phyloP scores from a whole-genome alignment of 2,888 invertebrate species.

The Nomada goodeniana region DNA sequence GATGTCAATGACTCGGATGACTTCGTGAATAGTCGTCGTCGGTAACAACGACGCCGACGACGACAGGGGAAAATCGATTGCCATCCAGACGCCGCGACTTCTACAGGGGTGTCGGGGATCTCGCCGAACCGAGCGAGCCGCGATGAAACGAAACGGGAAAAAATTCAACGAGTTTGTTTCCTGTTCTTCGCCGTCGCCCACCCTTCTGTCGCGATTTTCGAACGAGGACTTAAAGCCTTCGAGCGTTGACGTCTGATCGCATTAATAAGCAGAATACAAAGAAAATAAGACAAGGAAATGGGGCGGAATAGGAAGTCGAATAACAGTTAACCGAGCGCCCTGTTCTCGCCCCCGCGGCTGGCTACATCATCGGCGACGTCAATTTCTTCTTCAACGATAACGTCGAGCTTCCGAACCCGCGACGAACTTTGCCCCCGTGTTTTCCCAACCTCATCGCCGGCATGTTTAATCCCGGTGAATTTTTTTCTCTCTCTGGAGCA shows the following conservation, averaged over 20 bases:
- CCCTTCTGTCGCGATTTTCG: neutral
- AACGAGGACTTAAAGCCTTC: slow-evolving; percentile 46
- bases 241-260: slow-evolving; percentile 43
- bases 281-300: neutral
- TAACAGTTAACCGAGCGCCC: slow-evolving; percentile 32
- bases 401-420: neutral
- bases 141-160: slow-evolving; percentile 53
- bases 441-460: neutral
- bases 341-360: slow-evolving; percentile 13
- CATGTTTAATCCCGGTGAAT: neutral
- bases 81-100: slow-evolving; percentile 69
- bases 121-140: slow-evolving; percentile 56
- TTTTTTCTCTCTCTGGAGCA: neutral
- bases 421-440: neutral
- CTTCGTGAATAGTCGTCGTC: slow-evolving; percentile 78
- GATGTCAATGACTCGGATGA: slow-evolving; percentile 83
- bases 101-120: slow-evolving; percentile 68
- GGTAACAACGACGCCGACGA: slow-evolving; percentile 72
- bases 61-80: slow-evolving; percentile 79
- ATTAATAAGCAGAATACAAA: slow-evolving; percentile 8
- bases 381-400: neutral
- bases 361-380: slow-evolving; percentile 8
- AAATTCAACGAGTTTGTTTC: slow-evolving; percentile 61
- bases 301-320: too few relatives aligned
- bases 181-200: slow-evolving; percentile 3